phyloP scores from a whole-genome alignment of 2,888 invertebrate genomes.

The Netelia melanura region DNA sequence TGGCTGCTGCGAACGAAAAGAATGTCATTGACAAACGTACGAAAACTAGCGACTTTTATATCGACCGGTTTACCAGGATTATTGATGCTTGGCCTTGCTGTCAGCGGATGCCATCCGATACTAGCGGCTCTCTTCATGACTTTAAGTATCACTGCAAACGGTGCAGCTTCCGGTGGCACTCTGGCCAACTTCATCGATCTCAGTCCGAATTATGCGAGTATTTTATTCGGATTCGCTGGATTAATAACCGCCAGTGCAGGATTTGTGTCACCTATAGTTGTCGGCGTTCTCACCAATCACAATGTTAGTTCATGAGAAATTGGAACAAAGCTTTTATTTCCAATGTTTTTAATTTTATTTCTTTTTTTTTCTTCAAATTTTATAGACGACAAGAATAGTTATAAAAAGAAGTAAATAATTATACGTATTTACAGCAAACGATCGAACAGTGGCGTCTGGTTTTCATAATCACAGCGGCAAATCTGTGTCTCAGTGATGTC shows the following conservation, averaged over 20 bases:
- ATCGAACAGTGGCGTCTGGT: slow-evolving; percentile 81
- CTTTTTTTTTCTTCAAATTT: slow-evolving; percentile 11
- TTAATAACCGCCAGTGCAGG: slow-evolving; percentile 87
- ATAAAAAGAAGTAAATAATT: no score
- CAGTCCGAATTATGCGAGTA: slow-evolving; percentile 88
- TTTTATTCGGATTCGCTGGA: slow-evolving; percentile 88
- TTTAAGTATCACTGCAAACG: slow-evolving; percentile 88
- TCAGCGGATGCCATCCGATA: slow-evolving; percentile 87
- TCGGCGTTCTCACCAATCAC: slow-evolving; percentile 87
- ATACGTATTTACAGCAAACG: slow-evolving; percentile 78
- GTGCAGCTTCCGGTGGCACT: slow-evolving; percentile 89
- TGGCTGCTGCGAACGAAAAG: slow-evolving; percentile 86
- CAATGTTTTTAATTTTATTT: slow-evolving; percentile 15
- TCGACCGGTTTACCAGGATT: slow-evolving; percentile 88
- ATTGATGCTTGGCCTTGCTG: slow-evolving; percentile 87
- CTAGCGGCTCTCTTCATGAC: slow-evolving; percentile 88
- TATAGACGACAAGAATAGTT: no score
- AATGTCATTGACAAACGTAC: slow-evolving; percentile 87
- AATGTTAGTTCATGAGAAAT: slow-evolving; percentile 85
- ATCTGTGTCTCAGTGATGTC: slow-evolving; percentile 74
- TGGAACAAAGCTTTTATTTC: neutral
- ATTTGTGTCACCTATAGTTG: slow-evolving; percentile 88
- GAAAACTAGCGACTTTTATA: slow-evolving; percentile 88
- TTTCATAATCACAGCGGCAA: slow-evolving; percentile 80
- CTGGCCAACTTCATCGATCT: slow-evolving; percentile 89